Evolutionary conservation across 2,113 vertebrate genomes (phyloP), one percentile per base, ranked within the genome.

Genomic region (Macaca nemestrina): DNA sequence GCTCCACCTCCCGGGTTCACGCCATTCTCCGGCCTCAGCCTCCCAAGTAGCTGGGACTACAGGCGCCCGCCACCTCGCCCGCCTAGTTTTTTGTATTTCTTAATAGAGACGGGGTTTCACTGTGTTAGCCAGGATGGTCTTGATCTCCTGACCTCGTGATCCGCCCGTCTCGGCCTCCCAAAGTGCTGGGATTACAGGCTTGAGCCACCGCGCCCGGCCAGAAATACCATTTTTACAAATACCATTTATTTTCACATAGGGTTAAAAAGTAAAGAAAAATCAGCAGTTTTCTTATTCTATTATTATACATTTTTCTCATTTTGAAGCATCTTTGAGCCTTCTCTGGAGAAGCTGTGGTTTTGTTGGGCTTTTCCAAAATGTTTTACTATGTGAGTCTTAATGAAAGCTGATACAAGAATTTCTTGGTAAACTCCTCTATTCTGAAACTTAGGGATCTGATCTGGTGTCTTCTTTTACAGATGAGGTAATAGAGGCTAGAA

Each of bases 391-490:
- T 72, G 94, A 90, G 64, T 93, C 87, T 87, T 87, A 16, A 67
- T 78, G 97, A 97, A 95, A 97, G 72, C 72, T 87, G 92, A 96
- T 94, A 75, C 3, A 55, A 94, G 97, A 90, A 93, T 97, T 97
- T 98, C 92, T 95, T 92, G 57, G 90, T 98, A 76, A 96, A 64
- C 50, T 45, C 30, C 52, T 92, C 55, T 90, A 11, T 78, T 87
- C 70, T 27, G n/a, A 30, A 90, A 38, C 35, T 76, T 32, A 30
- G 93, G 82, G 80, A 89, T 93, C 90, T 86, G 87, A 27, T 48
- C 68, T 93, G 79, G 79, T 12, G 30, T 38, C 18, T 40, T 45
- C 12, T 64, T 64, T 64, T 64, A 64, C 61, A 64, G 27, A 30
- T 23, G 52, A 67, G 82, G 82, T 64, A 45, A 16, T 38, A 23